Conservation (phyloP, 53 echinoderm and acorn worm species). For the Patiria pectinifera region DNA sequence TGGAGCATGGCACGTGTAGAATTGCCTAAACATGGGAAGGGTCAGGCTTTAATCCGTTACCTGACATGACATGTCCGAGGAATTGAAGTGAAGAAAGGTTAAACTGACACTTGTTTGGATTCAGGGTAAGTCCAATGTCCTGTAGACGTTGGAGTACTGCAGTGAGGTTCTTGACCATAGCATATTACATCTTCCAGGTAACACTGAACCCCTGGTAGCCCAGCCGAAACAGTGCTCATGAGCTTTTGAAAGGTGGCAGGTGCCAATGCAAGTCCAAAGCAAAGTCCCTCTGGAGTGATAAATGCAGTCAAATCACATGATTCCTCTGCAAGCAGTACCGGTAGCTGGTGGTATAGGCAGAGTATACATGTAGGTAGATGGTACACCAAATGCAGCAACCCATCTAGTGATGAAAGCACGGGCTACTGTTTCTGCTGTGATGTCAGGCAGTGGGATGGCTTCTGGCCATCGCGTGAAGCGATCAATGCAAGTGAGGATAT, state of each 20-base stretch:
- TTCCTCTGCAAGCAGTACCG: no score
- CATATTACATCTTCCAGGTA: slow-evolving; percentile 71
- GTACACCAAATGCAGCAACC: no score
- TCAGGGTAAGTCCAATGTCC: slow-evolving; percentile 56
- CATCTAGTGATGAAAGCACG: no score
- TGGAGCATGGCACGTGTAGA: no score
- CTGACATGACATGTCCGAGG: slow-evolving; percentile 55
- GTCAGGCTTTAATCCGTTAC: no score
- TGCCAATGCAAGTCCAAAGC: slow-evolving; percentile 55
- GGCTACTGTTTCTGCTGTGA: background rate
- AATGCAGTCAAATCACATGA: background rate
- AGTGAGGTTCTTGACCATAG: slow-evolving; percentile 39
- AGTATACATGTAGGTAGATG: no score
- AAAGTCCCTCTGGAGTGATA: background rate
- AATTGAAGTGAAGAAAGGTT: slow-evolving; percentile 45
- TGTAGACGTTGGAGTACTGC: slow-evolving; percentile 43
- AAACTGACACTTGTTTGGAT: slow-evolving; percentile 70
- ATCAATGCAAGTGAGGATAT: slow-evolving; percentile 40
- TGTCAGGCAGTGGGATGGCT: slow-evolving; percentile 40
- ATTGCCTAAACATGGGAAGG: no score
- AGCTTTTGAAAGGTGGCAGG: slow-evolving; percentile 64
- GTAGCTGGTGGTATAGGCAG: no score
- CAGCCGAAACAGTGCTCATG: slow-evolving; percentile 45
- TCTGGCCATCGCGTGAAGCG: slow-evolving; percentile 44
- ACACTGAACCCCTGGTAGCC: slow-evolving; percentile 52